These are phyloP conservation scores for Drosophila pseudotalamancana DNA, from an alignment of 2,888 invertebrate species.

Conservation along the genomic window DNA sequence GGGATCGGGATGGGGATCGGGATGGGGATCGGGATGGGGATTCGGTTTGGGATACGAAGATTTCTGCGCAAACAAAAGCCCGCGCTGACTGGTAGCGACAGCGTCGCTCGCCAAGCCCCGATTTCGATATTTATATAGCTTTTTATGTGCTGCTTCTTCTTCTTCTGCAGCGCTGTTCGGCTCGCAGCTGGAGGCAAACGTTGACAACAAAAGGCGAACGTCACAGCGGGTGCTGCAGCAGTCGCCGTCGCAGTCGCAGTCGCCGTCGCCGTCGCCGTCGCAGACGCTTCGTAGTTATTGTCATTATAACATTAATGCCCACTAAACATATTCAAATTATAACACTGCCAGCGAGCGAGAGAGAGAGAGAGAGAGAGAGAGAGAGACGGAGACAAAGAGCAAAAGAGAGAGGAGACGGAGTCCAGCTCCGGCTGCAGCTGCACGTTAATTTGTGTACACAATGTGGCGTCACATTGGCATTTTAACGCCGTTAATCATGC, in stretches of 20 bases:
- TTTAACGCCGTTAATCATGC: constrained; percentile 83
- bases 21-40: not conserved
- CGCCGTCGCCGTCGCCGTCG: no score
- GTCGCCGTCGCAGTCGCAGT: constrained; percentile 60
- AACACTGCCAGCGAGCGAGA: constrained; percentile 57
- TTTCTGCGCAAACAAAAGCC: constrained; percentile 64
- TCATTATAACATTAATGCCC: constrained; percentile 82
- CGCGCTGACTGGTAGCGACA: constrained; percentile 77
- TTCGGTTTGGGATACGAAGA: constrained; percentile 18
- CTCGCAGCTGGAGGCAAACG: constrained; percentile 55
- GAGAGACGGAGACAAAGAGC: constrained; percentile 5
- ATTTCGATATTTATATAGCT: constrained; percentile 75
- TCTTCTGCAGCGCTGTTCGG: constrained; percentile 16
- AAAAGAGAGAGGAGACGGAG: constrained; percentile 5
- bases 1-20: not conserved
- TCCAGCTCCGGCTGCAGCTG: constrained; percentile 18
- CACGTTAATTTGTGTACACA: constrained; percentile 79
- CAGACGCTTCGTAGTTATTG: constrained; percentile 77
- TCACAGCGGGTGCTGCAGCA: constrained; percentile 75
- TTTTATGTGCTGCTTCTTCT: constrained; percentile 6
- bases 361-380: not conserved
- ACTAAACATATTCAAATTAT: constrained; percentile 82
- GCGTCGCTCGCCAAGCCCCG: constrained; percentile 73
- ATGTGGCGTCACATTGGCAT: constrained; percentile 83
- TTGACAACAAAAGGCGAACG: constrained; percentile 78